Evolutionary conservation across 2,797 vertebrate species (phyloP).

Genomic region (Pelochelys cantorii): DNA sequence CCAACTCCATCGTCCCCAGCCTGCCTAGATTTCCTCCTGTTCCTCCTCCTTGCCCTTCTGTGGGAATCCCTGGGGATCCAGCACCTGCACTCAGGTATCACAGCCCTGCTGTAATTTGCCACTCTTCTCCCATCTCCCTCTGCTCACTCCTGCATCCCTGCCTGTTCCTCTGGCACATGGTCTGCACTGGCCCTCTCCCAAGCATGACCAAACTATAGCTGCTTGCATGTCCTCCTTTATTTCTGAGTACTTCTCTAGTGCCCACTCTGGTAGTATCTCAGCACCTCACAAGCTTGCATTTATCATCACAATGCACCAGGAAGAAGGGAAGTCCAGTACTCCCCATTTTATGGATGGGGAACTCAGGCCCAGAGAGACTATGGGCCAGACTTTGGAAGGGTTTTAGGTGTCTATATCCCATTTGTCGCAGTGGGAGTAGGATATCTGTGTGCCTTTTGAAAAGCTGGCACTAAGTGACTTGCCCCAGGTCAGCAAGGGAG

Average conservation of each 20-base stretch:
- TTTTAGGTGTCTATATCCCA: background rate
- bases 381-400: background rate
- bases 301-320: background rate
- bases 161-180: background rate
- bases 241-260: background rate
- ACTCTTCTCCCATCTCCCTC: background rate
- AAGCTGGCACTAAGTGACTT: background rate
- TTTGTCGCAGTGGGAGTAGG: background rate
- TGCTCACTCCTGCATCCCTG: background rate
- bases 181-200: background rate
- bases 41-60: fast-evolving
- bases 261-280: background rate
- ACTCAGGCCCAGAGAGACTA: background rate
- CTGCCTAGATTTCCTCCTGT: fast-evolving
- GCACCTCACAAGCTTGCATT: background rate
- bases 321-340: background rate
- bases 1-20: fast-evolving
- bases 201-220: too few relatives aligned
- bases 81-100: background rate
- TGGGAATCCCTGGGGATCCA: background rate
- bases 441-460: background rate
- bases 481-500: background rate
- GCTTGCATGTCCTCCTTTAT: background rate
- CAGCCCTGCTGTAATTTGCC: background rate
- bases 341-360: background rate